These are phyloP conservation scores for Tupiocoris notatus DNA, from an alignment of 2,888 invertebrate genomes.

Conservation along the genomic window DNA sequence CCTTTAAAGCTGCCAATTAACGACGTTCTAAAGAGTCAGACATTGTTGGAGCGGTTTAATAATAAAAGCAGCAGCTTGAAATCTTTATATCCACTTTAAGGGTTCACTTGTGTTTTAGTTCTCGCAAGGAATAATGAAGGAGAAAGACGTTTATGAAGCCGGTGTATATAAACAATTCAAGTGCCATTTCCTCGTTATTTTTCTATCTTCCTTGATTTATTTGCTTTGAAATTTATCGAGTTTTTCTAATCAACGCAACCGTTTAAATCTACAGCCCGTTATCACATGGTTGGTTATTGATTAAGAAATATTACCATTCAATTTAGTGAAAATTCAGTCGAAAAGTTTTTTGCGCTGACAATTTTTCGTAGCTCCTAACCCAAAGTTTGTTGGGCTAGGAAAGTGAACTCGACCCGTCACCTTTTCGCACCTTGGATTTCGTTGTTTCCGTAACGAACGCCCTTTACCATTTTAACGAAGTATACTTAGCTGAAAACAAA, in stretches of 20 bases:
- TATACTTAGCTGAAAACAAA: conserved; percentile 7
- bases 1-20: conserved; percentile 25
- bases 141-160: background rate
- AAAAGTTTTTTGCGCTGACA: no score
- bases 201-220: no score
- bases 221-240: no score
- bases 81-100: background rate
- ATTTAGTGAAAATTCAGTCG: no score
- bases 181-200: no score
- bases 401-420: background rate
- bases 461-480: background rate
- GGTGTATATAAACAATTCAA: background rate
- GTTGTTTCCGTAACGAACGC: background rate
- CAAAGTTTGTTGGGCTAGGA: no score
- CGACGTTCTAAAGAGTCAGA: conserved; percentile 11
- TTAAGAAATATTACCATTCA: no score
- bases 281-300: no score
- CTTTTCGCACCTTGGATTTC: background rate
- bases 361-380: no score
- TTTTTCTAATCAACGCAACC: no score
- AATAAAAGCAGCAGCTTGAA: background rate
- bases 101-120: background rate
- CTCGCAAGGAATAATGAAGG: background rate
- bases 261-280: no score
- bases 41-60: background rate